Percentiles rank a stretch among this genome's conserved stretches.
phyloP scores from a whole-genome alignment of 2,113 vertebrate species.

The Nothoprocta pentlandii region DNA sequence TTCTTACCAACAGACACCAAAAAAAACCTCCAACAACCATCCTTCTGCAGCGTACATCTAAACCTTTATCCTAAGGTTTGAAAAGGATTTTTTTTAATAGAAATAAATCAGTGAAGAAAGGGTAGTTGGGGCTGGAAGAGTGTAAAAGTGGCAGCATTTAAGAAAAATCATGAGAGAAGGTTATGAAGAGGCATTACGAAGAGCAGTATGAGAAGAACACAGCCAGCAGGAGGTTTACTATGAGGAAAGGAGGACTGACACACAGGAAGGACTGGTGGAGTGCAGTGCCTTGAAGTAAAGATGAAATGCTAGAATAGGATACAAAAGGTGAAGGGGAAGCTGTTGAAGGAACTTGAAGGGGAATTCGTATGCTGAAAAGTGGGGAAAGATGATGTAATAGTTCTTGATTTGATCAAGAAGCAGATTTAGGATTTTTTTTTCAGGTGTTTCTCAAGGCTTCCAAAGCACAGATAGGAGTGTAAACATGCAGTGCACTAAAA shows the following conservation, averaged over 20 bases:
- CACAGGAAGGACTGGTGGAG: constrained; percentile 1
- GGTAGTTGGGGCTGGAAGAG: background rate
- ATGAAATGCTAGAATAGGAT: background rate
- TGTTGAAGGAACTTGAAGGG: constrained; percentile 32
- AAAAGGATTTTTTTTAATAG: background rate
- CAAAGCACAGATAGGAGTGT: background rate
- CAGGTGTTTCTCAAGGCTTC: background rate
- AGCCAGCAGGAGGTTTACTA: constrained; percentile 3
- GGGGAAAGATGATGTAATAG: background rate
- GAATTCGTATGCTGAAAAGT: background rate
- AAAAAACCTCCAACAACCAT: rapidly evolving
- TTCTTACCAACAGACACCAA: background rate
- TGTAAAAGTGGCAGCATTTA: background rate
- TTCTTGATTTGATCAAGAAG: background rate
- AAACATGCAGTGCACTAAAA: background rate
- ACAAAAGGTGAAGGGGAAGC: constrained; percentile 40
- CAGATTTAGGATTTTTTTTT: background rate
- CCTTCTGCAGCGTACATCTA: background rate
- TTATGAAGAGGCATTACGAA: constrained; percentile 37
- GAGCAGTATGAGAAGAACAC: constrained; percentile 9
- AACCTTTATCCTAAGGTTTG: background rate
- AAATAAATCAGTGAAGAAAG: constrained; percentile 11
- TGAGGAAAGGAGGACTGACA: constrained; percentile 14
- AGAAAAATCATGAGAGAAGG: constrained; percentile 17
- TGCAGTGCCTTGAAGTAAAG: constrained; percentile 36